These are phyloP conservation scores for Hippotragus niger DNA, from an alignment of 2,113 vertebrate species.

Conservation along the genomic window DNA sequence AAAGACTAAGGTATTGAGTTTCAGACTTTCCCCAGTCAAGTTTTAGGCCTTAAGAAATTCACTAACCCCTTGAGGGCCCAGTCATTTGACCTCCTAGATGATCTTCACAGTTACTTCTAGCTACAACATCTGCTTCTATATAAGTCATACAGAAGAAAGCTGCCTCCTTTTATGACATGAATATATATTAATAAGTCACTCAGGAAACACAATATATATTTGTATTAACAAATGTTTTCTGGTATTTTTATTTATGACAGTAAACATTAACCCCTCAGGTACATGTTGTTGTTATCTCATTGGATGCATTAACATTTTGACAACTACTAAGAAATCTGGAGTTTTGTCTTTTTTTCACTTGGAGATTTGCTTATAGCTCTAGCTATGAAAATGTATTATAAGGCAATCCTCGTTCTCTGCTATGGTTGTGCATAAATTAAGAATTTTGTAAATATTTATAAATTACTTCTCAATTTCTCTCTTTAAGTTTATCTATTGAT, in stretches of 20 bases:
- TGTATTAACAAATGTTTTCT: not conserved
- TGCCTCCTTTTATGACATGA: not conserved
- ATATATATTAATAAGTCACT: not conserved
- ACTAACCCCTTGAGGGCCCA: not conserved
- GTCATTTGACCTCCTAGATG: not conserved
- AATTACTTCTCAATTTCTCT: not conserved
- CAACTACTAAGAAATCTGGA: not conserved
- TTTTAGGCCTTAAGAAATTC: not conserved
- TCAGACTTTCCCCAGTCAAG: not conserved
- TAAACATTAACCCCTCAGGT: not conserved
- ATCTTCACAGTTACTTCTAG: not conserved
- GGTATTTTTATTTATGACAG: not conserved
- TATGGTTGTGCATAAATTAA: not conserved
- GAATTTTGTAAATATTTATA: slow-evolving; percentile 30
- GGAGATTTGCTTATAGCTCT: not conserved
- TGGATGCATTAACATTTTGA: not conserved
- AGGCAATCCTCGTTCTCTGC: not conserved
- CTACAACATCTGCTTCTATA: not conserved
- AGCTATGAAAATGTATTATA: not conserved
- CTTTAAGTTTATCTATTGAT: not conserved
- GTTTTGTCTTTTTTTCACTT: not conserved
- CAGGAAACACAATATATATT: not conserved
- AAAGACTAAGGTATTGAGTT: not conserved
- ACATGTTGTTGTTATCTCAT: not conserved
- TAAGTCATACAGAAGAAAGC: not conserved